phyloP scores from a whole-genome alignment of 2,797 vertebrate genomes.

The Gallinago stenura region DNA sequence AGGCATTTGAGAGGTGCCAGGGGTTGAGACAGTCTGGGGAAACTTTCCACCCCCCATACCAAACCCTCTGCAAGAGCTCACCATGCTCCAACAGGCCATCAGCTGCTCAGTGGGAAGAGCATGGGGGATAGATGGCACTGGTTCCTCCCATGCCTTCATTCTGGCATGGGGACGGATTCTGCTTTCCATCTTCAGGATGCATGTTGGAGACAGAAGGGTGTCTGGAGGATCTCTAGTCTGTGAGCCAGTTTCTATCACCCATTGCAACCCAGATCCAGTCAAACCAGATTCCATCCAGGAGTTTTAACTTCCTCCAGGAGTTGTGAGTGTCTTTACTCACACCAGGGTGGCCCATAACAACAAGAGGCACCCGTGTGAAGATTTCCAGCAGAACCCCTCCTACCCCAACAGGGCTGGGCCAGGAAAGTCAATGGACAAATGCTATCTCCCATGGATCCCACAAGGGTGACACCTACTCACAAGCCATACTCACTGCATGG shows the following conservation, averaged over 20 bases:
- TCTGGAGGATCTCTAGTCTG: neutral
- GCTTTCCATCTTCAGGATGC: neutral
- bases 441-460: neutral
- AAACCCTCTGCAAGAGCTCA: neutral
- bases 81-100: neutral
- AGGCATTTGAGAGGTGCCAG: neutral
- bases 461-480: neutral
- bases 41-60: neutral
- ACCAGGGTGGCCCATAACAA: neutral
- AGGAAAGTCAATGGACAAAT: neutral
- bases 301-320: neutral
- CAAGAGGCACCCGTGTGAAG: neutral
- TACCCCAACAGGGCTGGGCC: neutral
- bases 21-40: neutral
- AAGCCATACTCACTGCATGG: fast-evolving
- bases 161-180: neutral
- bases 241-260: neutral
- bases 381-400: neutral
- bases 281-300: neutral
- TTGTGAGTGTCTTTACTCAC: fast-evolving
- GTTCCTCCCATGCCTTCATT: neutral
- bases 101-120: neutral
- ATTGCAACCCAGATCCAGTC: neutral
- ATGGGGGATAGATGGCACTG: neutral
- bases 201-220: neutral